Evolutionary conservation across 1,140 invertebrate genomes (phyloP).

Genomic region (Trinorchestia longiramus): DNA sequence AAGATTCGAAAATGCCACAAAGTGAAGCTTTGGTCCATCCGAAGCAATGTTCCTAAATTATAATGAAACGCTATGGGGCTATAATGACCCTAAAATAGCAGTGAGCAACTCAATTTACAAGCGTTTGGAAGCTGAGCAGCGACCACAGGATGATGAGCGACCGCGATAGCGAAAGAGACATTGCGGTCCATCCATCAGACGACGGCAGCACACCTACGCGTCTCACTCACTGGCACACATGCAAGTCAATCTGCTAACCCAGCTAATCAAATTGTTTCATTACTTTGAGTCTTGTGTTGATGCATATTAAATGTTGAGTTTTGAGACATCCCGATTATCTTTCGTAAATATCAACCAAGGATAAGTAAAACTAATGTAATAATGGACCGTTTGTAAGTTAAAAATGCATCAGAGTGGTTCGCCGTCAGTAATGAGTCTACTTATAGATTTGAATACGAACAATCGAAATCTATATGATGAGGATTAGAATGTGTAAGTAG

Average conservation of each 20-base stretch:
- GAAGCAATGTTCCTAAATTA: background rate
- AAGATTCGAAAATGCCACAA: background rate
- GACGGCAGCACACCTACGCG: background rate
- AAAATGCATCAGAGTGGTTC: too few species aligned
- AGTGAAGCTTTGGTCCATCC: background rate
- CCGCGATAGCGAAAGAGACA: background rate
- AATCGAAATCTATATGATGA: too few species aligned
- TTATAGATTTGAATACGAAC: too few species aligned
- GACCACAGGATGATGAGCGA: background rate
- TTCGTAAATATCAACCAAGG: too few species aligned
- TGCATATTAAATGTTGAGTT: too few species aligned
- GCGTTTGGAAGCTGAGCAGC: constrained; percentile 4
- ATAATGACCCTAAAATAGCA: constrained; percentile 9
- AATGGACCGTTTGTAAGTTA: too few species aligned
- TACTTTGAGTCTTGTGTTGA: too few species aligned
- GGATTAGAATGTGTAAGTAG: too few species aligned
- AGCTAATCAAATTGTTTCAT: too few species aligned
- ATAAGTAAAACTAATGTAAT: too few species aligned
- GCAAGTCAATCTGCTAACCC: background rate
- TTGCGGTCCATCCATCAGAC: background rate
- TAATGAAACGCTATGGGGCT: background rate
- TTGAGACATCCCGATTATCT: too few species aligned
- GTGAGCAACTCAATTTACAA: constrained; percentile 8
- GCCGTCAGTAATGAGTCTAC: too few species aligned
- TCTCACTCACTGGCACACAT: background rate